A percentile compares a stretch with the other conserved stretches of the same genome.
Evolutionary conservation across 2,888 invertebrate species (phyloP).

Genomic region (Lordiphosa andalusiaca): DNA sequence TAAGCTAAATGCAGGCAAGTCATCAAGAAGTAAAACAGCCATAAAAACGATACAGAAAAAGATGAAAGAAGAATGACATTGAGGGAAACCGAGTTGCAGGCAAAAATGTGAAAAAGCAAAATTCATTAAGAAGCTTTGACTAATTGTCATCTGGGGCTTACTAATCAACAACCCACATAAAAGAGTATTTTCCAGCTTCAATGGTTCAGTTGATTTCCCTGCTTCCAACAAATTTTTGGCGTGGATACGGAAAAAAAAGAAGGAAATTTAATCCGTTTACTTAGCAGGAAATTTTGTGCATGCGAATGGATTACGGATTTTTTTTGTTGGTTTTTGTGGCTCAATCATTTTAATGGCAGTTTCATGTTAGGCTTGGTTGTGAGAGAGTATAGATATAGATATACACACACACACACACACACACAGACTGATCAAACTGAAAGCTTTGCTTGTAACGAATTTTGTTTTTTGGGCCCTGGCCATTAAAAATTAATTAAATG

Average conservation of each 20-base stretch:
- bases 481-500: constrained; percentile 3
- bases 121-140: no score
- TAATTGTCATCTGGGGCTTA: no score
- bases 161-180: no score
- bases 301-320: constrained; percentile 47
- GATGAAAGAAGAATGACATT: no score
- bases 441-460: neutral
- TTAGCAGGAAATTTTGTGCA: constrained; percentile 33
- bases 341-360: constrained; percentile 68
- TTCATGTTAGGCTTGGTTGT: constrained; percentile 56
- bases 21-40: no score
- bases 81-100: no score
- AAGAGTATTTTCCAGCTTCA: neutral
- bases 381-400: constrained; percentile 36
- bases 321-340: constrained; percentile 49
- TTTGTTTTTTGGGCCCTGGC: no score
- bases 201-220: constrained; percentile 20
- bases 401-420: constrained; percentile 7
- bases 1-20: no score
- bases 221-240: neutral
- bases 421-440: constrained; percentile 3
- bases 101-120: no score
- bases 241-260: constrained; percentile 14
- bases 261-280: constrained; percentile 71
- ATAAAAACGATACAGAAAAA: no score